Base-by-base conservation (phyloP, 2,888 invertebrate genomes). In the Cryptocephalus primarius region DNA sequence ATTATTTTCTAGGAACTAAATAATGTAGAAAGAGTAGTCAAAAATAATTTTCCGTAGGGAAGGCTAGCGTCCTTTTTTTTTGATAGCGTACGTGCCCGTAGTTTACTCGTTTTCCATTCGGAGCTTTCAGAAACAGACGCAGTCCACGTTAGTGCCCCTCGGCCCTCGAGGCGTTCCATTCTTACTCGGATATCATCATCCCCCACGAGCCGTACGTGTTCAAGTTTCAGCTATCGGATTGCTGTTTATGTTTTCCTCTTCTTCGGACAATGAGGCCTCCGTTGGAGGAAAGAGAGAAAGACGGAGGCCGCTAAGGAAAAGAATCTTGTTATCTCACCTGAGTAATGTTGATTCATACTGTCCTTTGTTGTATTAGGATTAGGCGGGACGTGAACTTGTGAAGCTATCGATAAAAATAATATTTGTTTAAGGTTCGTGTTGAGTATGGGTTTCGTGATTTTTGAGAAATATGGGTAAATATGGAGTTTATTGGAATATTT, bases 361-460 rank as follows among this genome's bases (percentile, higher is more conserved):
- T 46, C 42, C 45, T 40, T 39, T 58, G 58, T 60, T 60, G 54
- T 60, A 58, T 58, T 60, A 60, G 58, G 60, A 54, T 55, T 54
- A 53, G 40, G 43, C 47, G 42, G 45, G 46, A 45, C 51, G 36
- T 36, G 36, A 36, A 36, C 36, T 11, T 36, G 11, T 36, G 11
- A 12, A 36, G 36, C 36, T 36, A 11, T 36, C 36, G 12, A 36
- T 12, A 36, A 12, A 12, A 36, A 36, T 36, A 36, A 36, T 36
- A 36, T 36, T 36, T 36, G 36, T 36, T 36, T n/a, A 36, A 36
- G 36, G 36, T 36, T 36, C 22, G 22, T 22, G 22, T 22, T 22
- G 22, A 22, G 22, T 22, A 22, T 22, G 22, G 22, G 22, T 22
- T 22, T 22, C 22, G 22, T 22, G 22, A 22, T 22, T 22, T 22